phyloP scores from a whole-genome alignment of 2,113 vertebrate species.

The Mirza zaza region DNA sequence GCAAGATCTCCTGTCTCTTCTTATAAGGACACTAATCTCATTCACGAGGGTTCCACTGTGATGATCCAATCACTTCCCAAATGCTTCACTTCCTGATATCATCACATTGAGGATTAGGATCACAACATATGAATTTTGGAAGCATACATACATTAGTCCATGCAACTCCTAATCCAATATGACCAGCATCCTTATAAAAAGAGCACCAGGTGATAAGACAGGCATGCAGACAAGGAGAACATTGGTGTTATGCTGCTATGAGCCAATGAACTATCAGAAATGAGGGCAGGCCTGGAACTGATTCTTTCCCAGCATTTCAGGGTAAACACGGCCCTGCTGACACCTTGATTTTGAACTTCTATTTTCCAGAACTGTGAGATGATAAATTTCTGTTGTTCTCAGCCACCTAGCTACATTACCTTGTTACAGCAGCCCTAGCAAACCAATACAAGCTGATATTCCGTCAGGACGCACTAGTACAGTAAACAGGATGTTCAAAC shows the following conservation, averaged over 20 bases:
- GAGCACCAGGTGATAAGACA: background rate
- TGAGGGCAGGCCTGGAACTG: background rate
- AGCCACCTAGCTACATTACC: background rate
- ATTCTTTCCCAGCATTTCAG: background rate
- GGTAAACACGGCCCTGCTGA: rapidly evolving
- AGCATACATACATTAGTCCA: background rate
- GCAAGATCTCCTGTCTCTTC: background rate
- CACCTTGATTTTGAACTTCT: background rate
- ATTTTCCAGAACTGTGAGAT: background rate
- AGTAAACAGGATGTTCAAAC: background rate
- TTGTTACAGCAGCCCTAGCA: background rate
- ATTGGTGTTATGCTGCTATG: too few relatives aligned
- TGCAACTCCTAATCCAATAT: background rate
- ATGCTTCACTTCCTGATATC: background rate
- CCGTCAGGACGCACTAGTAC: background rate
- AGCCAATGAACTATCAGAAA: background rate
- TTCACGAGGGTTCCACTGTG: background rate
- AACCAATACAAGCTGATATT: background rate
- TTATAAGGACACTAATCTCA: background rate
- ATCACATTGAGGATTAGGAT: background rate
- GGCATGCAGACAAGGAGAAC: background rate
- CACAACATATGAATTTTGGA: background rate
- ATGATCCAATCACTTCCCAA: background rate
- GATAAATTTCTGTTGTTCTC: background rate
- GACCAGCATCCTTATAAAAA: background rate